Evolutionary conservation across 2,113 vertebrate species (phyloP), one percentile per base, ranked within the genome.

Genomic region (Clarias gariepinus): DNA sequence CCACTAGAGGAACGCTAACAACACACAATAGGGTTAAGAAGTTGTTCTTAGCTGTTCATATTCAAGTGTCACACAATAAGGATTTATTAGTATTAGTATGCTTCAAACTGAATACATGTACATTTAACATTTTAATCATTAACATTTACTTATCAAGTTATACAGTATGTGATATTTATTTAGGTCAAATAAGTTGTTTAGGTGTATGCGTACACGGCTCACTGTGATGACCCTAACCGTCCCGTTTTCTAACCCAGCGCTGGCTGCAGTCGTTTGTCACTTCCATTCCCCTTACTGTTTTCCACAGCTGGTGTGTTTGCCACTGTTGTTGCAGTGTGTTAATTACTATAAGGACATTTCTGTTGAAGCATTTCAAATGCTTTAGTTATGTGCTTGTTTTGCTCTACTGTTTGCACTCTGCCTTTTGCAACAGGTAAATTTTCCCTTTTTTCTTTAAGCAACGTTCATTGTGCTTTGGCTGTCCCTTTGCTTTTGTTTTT

Each of bases 391-490:
- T 69, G 23, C 93, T 88, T 90, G 85, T 88, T 41, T 41, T 21
- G 23, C 58, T 25, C 91, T 89, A 77, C 60, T 87, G 81, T 87
- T 90, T 81, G 90, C 81, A 77, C 28, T 55, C 71, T 76, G 66
- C 30, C 68, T 66, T 74, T 86, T 9, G 53, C 23, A 25, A 28
- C 66, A 28, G 53, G 23, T 86, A 61, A 90, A 64, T 76, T 68
- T 91, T 89, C 84, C 90, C 85, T 28, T 57, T n/a, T 52, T 33
- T 63, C 80, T 47, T 87, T 53, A 90, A 90, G 91, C 90, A 90
- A 90, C 89, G 93, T 93, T 80, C 77, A 90, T 91, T 94, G 77
- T 91, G 90, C 93, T 93, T 89, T 94, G 93, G 92, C 93, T 94
- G 93, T 92, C 18, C 78, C 82, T 93, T 88, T 94, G 79, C 90